Percentiles rank a stretch among this genome's conserved stretches.
Evolutionary conservation across 2,113 vertebrate genomes (phyloP).

Genomic region (Gorsachius goisagi): DNA sequence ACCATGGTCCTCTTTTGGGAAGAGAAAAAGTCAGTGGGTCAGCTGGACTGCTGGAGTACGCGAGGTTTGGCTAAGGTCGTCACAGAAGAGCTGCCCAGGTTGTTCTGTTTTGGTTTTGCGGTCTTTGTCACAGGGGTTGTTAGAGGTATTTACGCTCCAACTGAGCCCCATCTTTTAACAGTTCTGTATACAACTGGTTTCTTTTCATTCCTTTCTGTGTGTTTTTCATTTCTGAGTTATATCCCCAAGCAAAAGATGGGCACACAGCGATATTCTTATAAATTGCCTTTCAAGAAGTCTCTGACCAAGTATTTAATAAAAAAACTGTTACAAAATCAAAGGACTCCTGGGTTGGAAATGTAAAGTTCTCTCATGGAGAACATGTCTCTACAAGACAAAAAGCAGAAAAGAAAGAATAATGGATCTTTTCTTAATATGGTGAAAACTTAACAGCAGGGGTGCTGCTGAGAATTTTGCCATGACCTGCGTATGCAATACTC

Average conservation of each 20-base stretch:
- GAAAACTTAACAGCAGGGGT: slow-evolving; percentile 23
- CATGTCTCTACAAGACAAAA: slow-evolving; percentile 29
- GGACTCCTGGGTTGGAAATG: neutral
- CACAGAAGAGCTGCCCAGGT: neutral
- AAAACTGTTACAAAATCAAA: slow-evolving; percentile 5
- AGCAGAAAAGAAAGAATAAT: neutral
- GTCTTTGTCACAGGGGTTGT: neutral
- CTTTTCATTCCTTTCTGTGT: neutral
- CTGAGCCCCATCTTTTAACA: neutral
- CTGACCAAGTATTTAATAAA: neutral
- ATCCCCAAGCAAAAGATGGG: neutral
- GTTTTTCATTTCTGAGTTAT: slow-evolving; percentile 12
- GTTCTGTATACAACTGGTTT: neutral
- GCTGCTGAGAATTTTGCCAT: neutral
- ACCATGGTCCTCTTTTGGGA: neutral
- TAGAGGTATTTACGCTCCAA: neutral
- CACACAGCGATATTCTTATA: neutral
- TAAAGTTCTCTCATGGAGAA: neutral
- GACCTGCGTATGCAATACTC: neutral
- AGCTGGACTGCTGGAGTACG: neutral
- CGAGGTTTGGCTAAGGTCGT: neutral
- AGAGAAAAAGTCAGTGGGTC: slow-evolving; percentile 10
- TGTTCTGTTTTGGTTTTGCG: neutral
- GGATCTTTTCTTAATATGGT: neutral
- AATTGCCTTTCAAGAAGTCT: slow-evolving; percentile 14